phyloP scores from a whole-genome alignment of 2,888 invertebrate species.

The Exephanes ischioxanthus region DNA sequence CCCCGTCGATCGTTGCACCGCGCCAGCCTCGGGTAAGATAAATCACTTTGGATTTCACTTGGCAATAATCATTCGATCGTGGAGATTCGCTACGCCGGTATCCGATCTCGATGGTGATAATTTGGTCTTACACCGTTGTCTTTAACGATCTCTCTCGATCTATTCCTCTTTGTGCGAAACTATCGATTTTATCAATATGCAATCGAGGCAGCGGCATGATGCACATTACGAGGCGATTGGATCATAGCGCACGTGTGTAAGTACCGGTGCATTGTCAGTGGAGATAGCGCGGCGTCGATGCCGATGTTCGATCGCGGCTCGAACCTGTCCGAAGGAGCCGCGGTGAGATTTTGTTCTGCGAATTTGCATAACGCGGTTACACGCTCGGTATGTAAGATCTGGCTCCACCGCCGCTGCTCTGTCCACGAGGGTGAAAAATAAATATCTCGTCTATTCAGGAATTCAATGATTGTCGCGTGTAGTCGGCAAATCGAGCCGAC shows the following conservation, averaged over 20 bases:
- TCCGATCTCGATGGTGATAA: constrained; percentile 56
- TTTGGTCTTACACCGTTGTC: constrained; percentile 45
- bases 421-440: constrained; percentile 1
- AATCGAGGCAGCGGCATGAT: constrained; percentile 46
- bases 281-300: background rate
- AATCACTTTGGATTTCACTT: constrained; percentile 60
- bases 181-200: constrained; percentile 56
- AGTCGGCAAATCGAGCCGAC: constrained; percentile 10
- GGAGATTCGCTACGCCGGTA: constrained; percentile 43
- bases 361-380: constrained; percentile 38
- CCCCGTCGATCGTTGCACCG: constrained; percentile 39
- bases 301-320: background rate
- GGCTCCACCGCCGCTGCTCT: background rate
- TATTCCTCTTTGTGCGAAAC: constrained; percentile 32
- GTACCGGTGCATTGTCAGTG: background rate
- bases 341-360: background rate
- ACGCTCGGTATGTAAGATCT: background rate
- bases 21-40: constrained; percentile 36
- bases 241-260: constrained; percentile 32
- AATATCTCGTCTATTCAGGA: constrained; percentile 25
- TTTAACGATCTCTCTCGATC: constrained; percentile 43
- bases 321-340: background rate
- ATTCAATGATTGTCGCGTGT: constrained; percentile 21
- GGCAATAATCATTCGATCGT: constrained; percentile 63
- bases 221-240: constrained; percentile 51